Base-by-base conservation (phyloP, 2,113 vertebrate genomes). In the Hystrix brachyura region DNA sequence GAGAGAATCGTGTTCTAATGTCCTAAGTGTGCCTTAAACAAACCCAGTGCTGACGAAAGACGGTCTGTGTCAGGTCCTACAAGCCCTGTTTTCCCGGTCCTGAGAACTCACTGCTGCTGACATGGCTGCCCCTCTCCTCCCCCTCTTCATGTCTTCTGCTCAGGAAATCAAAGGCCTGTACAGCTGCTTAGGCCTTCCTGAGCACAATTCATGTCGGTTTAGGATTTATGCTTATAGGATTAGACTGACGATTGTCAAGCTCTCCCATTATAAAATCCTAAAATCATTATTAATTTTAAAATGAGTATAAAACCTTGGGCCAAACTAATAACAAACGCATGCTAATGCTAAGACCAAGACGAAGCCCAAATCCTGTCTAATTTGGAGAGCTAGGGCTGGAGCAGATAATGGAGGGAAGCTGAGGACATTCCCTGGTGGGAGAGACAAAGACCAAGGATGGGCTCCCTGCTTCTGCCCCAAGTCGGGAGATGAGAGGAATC, bases 231-330 rank as follows among this genome's bases (percentile, higher is more conserved):
- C 48, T 97, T 97, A 97, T 79, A 72, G 94, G 95, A 96, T 97
- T 98, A 98, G 81, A 43, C 92, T 93, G 90, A 95, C 0, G 71
- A 97, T 97, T 96, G 96, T 95, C 97, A 97, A 97, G 84, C 95
- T 94, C 87, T 32, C 93, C 96, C 87, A 97, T 98, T 97, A 98
- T 97, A 94, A 97, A 95, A 97, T 91, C 76, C 93, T 97, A 95
- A 96, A 98, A 96, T 97, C 97, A 98, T 94, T 97, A 98, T 97
- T 97, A 97, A 95, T 97, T 97, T 97, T 95, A 96, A 97, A 98
- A 95, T 46, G 94, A 97, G 87, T 95, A 72, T 95, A 95, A 98
- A 97, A 96, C 92, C 97, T 94, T 90, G 51, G 87, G 92, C 87
- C 94, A 96, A 97, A 97, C 94, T 72, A 94, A 93, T 95, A 97